These are phyloP conservation scores for Muscicapa striata DNA, from an alignment of 2,797 vertebrate genomes.

Conservation along the genomic window DNA sequence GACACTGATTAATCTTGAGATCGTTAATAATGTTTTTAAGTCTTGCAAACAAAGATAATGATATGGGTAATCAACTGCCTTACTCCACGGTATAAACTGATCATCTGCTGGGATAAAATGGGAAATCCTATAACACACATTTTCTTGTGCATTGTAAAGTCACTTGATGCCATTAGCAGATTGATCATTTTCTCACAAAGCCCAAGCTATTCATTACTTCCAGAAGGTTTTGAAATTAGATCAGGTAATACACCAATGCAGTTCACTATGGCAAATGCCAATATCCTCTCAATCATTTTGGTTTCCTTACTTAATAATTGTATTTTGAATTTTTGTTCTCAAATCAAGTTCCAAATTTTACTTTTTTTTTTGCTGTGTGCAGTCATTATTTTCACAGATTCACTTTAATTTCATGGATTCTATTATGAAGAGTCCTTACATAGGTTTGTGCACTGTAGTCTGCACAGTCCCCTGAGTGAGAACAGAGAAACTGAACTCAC, in stretches of 20 bases:
- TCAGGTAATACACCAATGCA: not conserved
- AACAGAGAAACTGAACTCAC: not conserved
- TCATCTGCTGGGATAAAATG: constrained; percentile 32
- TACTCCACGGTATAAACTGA: constrained; percentile 13
- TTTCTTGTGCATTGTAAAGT: constrained; percentile 37
- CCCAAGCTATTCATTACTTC: constrained; percentile 17
- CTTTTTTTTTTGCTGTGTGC: not conserved
- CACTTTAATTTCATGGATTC: not conserved
- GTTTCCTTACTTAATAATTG: not conserved
- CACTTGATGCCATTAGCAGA: constrained; percentile 34
- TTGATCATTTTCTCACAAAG: constrained; percentile 1
- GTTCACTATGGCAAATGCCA: not conserved
- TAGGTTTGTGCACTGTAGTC: not conserved
- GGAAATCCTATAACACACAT: constrained; percentile 28
- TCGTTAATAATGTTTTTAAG: constrained; percentile 19
- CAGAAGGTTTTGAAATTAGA: constrained; percentile 38
- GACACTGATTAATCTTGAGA: constrained; percentile 41
- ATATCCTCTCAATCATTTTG: constrained; percentile 8
- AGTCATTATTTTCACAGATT: not conserved
- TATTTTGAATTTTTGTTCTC: not conserved
- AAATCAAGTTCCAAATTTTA: not conserved
- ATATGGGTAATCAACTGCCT: constrained; percentile 23
- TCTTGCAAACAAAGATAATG: constrained; percentile 23
- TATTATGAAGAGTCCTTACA: not conserved
- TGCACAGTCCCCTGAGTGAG: not conserved